phyloP scores from a whole-genome alignment of 2,113 vertebrate genomes.

The Tinamus guttatus region DNA sequence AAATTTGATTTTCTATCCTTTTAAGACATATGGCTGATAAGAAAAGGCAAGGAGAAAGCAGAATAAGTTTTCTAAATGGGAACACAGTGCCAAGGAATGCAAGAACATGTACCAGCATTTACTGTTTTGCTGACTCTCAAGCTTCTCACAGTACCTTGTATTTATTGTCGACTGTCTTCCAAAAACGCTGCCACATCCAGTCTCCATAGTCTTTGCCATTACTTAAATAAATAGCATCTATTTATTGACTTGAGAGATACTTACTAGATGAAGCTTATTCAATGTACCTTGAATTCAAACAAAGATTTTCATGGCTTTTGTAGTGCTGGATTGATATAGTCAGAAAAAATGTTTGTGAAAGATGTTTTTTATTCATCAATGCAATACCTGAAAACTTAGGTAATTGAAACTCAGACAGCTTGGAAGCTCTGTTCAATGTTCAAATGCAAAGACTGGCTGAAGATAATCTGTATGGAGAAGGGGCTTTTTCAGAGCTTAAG shows the following conservation, averaged over 20 bases:
- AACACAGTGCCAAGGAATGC: not conserved
- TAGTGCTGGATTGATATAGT: not conserved
- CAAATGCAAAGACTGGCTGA: not conserved
- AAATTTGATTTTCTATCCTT: not conserved
- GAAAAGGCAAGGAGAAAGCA: not conserved
- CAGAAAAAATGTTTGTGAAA: not conserved
- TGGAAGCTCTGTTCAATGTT: not conserved
- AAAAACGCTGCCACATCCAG: not conserved
- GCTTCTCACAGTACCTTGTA: not conserved
- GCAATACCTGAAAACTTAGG: not conserved
- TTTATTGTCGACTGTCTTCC: not conserved
- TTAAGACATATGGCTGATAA: not conserved
- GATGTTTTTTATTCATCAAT: not conserved
- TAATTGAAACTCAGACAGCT: not conserved
- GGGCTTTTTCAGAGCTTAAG: not conserved
- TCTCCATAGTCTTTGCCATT: not conserved
- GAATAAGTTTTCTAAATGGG: not conserved
- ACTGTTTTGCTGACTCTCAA: not conserved
- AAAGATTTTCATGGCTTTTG: not conserved
- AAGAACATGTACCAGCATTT: not conserved
- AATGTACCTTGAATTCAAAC: not conserved
- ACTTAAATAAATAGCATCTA: not conserved
- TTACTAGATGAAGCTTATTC: not conserved
- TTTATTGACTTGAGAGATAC: not conserved
- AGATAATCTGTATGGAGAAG: not conserved